A percentile compares a stretch with the other conserved stretches of the same genome.
Conservation (phyloP, 2,113 vertebrate species). For the Oncorhynchus nerka region DNA sequence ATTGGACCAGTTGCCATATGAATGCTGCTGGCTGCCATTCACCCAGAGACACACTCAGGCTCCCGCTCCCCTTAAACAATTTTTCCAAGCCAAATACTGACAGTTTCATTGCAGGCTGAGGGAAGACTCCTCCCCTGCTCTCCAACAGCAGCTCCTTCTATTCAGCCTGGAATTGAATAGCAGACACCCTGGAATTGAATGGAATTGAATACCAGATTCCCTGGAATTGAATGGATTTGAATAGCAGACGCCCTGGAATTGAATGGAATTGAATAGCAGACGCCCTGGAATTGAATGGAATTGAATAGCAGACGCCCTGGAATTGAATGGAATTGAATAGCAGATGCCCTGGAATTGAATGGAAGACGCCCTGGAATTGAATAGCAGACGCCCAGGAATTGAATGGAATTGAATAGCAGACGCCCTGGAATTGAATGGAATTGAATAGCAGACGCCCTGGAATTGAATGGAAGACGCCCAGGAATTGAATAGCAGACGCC, state of each 20-base stretch:
- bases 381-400: constrained; percentile 5
- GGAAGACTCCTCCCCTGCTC: constrained; percentile 7
- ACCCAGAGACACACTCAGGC: neutral
- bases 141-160: constrained; percentile 5
- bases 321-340: neutral
- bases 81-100: neutral
- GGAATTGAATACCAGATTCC: neutral
- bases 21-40: neutral
- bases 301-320: neutral
- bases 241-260: neutral
- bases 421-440: too few species aligned
- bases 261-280: neutral
- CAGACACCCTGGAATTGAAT: neutral
- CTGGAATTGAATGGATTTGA: constrained; percentile 3
- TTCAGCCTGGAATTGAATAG: constrained; percentile 4
- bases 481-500: too few species aligned
- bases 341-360: too few species aligned
- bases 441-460: neutral
- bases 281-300: constrained; percentile 7
- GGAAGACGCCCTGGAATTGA: neutral
- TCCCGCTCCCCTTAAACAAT: neutral
- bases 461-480: neutral
- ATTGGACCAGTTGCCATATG: neutral
- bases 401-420: neutral
- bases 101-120: neutral